Percentiles rank a stretch among this genome's conserved stretches.
These are phyloP conservation scores for Mastacembelus armatus DNA, from an alignment of 2,797 vertebrate species.

Conservation along the genomic window DNA sequence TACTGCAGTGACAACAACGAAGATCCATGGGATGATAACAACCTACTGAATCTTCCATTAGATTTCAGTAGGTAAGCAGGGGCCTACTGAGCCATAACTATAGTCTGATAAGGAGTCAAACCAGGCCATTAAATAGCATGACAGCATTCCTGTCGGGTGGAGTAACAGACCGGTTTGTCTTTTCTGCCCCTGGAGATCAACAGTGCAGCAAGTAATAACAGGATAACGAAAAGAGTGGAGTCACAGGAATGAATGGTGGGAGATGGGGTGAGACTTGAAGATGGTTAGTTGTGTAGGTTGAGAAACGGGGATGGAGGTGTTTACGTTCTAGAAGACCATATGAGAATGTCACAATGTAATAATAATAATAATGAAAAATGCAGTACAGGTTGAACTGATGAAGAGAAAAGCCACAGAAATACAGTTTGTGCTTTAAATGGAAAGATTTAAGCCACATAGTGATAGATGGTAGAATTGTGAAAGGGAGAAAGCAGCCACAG, in stretches of 20 bases:
- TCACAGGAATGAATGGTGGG: background rate
- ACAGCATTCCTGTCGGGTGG: constrained; percentile 6
- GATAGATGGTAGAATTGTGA: constrained; percentile 28
- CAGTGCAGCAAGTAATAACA: background rate
- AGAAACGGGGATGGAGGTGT: background rate
- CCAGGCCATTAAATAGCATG: no score
- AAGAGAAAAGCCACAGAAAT: constrained; percentile 26
- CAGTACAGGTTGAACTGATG: no score
- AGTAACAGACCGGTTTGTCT: background rate
- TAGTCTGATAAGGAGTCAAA: no score
- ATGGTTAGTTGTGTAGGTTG: constrained; percentile 12
- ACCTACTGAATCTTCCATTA: no score
- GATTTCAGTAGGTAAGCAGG: no score
- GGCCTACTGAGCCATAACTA: no score
- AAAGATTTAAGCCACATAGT: constrained; percentile 7
- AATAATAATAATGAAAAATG: no score
- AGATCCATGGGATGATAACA: no score
- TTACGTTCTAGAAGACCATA: constrained; percentile 17
- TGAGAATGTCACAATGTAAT: constrained; percentile 12
- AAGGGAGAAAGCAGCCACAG: constrained; percentile 29
- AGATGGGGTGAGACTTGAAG: background rate
- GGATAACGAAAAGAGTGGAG: background rate
- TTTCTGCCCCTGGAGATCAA: constrained; percentile 4
- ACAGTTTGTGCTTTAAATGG: constrained; percentile 22
- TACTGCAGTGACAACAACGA: no score